Evolutionary conservation across 2,888 invertebrate genomes (phyloP), one percentile per base, ranked within the genome.

Genomic region (Himalopsyche kuldschensis): DNA sequence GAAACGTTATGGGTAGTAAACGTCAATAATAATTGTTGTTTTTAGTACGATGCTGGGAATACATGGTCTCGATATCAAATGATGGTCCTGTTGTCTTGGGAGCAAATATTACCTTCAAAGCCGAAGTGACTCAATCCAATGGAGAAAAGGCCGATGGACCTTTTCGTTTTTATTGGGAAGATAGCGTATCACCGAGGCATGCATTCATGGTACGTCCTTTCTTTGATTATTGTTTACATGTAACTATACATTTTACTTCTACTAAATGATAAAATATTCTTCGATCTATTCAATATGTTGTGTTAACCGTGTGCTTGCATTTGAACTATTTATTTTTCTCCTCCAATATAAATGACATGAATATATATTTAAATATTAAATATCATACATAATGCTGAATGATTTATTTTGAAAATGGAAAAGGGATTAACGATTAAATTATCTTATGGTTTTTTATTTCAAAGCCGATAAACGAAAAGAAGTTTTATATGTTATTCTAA

Each of bases 61-160:
- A 90, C 86, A 84, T 88, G 86, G 91, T 95, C 76, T 89, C 90
- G 82, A 88, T 96, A 85, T 90, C 90, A 15, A 93, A 93, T 85
- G 92, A 95, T 89, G 94, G 94, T 10, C 94, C 95, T 77, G 93
- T 94, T n/a, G 94, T 96, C 20, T 90, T 93, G 81, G 97, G 96
- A 30, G 94, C 94, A 4, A 94, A 93, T 80, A 92, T 96, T 69
- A 94, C 94, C 86, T 95, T 97, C 88, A 93, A 89, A 86, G 95
- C 94, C 24, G 91, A 92, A 85, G 89, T 96, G 31, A 90, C 89
- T 47, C 89, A 24, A n/a, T 63, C 76, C 15, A 30, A 30, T 46
- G 78, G 80, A 15, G n/a, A 27, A 11, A 32, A 75, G 3, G 48
- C 75, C 4, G 75, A 41, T 8, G 77, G 81, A 47, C 30, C 55